These are phyloP conservation scores for Cheilinus undulatus DNA, from an alignment of 2,113 vertebrate species.

Conservation along the genomic window DNA sequence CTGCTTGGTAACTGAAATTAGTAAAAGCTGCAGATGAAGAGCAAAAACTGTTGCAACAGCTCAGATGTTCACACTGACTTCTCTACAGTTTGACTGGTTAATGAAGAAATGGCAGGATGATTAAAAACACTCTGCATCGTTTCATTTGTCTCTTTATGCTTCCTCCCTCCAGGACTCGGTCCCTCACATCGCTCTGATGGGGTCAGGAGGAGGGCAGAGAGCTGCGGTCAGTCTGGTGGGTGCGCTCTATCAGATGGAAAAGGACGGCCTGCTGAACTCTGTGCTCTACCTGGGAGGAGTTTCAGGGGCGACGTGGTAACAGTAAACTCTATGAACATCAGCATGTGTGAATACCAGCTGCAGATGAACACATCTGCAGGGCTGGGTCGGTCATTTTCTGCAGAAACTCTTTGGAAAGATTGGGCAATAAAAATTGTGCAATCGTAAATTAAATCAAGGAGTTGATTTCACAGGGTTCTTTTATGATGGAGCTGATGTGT, in stretches of 20 bases:
- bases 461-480: too few relatives aligned
- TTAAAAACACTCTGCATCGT: too few relatives aligned
- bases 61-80: too few relatives aligned
- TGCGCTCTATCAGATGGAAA: slow-evolving; percentile 66
- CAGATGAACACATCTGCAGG: not conserved
- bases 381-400: not conserved
- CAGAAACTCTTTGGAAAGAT: too few relatives aligned
- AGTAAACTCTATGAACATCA: not conserved
- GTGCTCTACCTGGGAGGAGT: slow-evolving; percentile 78
- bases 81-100: too few relatives aligned
- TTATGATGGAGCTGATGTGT: too few relatives aligned
- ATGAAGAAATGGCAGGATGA: too few relatives aligned
- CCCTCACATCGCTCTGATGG: slow-evolving; percentile 74
- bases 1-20: too few relatives aligned
- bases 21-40: too few relatives aligned
- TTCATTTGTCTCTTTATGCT: not conserved
- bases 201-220: slow-evolving; percentile 80
- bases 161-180: slow-evolving; percentile 44
- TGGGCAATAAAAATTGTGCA: too few relatives aligned
- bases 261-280: slow-evolving; percentile 70
- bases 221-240: slow-evolving; percentile 74
- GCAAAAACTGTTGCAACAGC: too few relatives aligned
- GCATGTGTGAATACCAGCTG: not conserved
- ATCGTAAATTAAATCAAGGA: too few relatives aligned
- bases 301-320: slow-evolving; percentile 82